A percentile compares a stretch with the other conserved stretches of the same genome.
Evolutionary conservation across 1,140 invertebrate genomes (phyloP).

Genomic region (Drosophila persimilis): DNA sequence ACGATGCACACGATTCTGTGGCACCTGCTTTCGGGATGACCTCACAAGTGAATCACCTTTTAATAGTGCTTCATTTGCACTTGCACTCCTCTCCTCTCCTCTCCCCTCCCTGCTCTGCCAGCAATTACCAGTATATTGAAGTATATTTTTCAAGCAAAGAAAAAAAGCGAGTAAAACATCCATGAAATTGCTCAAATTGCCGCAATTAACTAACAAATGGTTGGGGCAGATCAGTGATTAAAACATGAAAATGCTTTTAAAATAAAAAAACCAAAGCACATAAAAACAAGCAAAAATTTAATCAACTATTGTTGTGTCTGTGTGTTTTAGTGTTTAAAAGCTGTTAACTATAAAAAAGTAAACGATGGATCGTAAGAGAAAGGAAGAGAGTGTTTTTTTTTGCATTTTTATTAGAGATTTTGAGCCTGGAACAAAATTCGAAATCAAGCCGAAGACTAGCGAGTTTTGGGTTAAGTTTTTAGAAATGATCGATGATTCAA

Average conservation of each 20-base stretch:
- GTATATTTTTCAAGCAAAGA: slow-evolving; percentile 7
- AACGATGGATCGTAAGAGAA: not conserved
- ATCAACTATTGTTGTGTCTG: slow-evolving; percentile 39
- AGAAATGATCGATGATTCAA: too few relatives aligned
- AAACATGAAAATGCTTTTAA: slow-evolving; percentile 73
- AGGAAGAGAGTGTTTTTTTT: too few relatives aligned
- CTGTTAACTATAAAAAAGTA: not conserved
- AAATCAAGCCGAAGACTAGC: too few relatives aligned
- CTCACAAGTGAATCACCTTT: slow-evolving; percentile 17
- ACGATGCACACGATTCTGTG: not conserved
- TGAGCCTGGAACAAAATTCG: too few relatives aligned
- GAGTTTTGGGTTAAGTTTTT: too few relatives aligned
- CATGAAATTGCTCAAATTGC: slow-evolving; percentile 67
- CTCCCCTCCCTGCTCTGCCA: slow-evolving; percentile 15
- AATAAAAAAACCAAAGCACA: slow-evolving; percentile 27
- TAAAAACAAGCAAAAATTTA: slow-evolving; percentile 19
- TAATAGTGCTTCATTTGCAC: slow-evolving; percentile 22
- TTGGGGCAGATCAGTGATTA: slow-evolving; percentile 75
- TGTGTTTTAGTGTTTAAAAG: not conserved
- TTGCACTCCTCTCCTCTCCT: slow-evolving; percentile 2
- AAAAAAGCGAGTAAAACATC: slow-evolving; percentile 33
- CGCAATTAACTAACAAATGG: slow-evolving; percentile 74
- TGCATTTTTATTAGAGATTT: too few relatives aligned
- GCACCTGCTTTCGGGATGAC: slow-evolving; percentile 35
- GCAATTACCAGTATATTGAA: slow-evolving; percentile 17